Base-by-base conservation (phyloP, 2,797 vertebrate species). In the Morus bassanus region DNA sequence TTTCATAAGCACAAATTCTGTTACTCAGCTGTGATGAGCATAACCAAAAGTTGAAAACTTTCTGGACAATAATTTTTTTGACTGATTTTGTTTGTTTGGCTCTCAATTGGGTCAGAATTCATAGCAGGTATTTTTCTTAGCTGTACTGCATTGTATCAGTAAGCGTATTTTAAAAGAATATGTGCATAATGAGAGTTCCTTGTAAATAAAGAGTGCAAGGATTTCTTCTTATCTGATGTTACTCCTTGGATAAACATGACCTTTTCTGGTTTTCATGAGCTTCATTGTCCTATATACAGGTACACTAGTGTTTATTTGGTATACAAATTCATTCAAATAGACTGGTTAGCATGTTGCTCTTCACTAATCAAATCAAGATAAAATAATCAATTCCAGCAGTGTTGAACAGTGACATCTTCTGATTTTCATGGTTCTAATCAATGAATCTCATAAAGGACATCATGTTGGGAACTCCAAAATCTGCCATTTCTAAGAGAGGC, bases 381-480 rank as follows among this genome's bases (percentile, higher is more conserved):
- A 89, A 89, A 90, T 76, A 91, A 88, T 88, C 65, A 67, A 67
- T 78, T 85, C 72, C 45, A 78, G 48, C 63, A 82, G 45, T 10
- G 12, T 91, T 96, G 81, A 80, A 14, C 64, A 82, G 43, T 80
- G 54, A 50, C 48, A 68, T 91, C 89, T 85, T 91, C 89, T 85
- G 88, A 89, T 94, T 92, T 96, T 84, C 54, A 39, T 91, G 76
- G 59, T 88, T 91, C 41, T 91, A 64, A 75, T 89, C 67, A 84
- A 23, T 54, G 37, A 79, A 45, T 77, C 51, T 76, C 53, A 6
- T 81, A 84, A 59, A 89, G 43, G 41, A 23, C 51, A 51, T 74
- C 41, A 15, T 25, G 53, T 53, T 76, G 67, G 31, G 39, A 72
- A 11, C 72, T 93, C 57, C 41, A 15, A 65, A 87, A n/a, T 56